Percentiles rank a stretch among this genome's conserved stretches.
Conservation (phyloP, 2,113 vertebrate genomes). For the Cyprinodon variegatus region DNA sequence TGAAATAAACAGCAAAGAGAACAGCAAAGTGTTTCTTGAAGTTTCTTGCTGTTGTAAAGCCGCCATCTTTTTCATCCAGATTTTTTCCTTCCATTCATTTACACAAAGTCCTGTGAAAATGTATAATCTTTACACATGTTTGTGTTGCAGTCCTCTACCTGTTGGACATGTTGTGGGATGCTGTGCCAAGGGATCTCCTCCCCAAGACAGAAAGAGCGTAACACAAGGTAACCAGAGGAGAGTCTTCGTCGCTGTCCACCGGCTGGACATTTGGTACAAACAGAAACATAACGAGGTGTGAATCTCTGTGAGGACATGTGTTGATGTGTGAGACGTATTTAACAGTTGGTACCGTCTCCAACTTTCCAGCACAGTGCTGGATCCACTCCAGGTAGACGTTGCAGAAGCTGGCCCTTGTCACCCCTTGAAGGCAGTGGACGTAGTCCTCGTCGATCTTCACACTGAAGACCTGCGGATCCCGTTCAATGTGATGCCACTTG, state of each 20-base stretch:
- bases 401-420: conserved; percentile 96
- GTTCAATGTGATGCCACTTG: conserved; percentile 97
- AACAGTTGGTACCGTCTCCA: conserved; percentile 81
- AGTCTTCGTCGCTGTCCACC: conserved; percentile 92
- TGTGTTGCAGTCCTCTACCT: conserved; percentile 77
- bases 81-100: background rate
- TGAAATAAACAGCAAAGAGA: too few species aligned
- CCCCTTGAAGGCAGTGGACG: conserved; percentile 94
- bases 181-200: conserved; percentile 90
- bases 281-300: background rate
- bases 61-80: too few species aligned
- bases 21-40: too few species aligned
- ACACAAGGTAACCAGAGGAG: conserved; percentile 90
- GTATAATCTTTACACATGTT: background rate
- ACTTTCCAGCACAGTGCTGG: conserved; percentile 89
- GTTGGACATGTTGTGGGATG: conserved; percentile 94
- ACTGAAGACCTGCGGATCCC: conserved; percentile 92
- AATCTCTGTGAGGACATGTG: background rate
- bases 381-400: conserved; percentile 97
- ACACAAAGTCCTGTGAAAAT: background rate
- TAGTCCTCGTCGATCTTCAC: conserved; percentile 97
- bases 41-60: too few species aligned
- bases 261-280: conserved; percentile 72
- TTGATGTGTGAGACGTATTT: too few species aligned
- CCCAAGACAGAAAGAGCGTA: conserved; percentile 95